Percentiles rank a stretch among this genome's conserved stretches.
phyloP scores from a whole-genome alignment of 2,888 invertebrate species.

The Conops quadrifasciatus region DNA sequence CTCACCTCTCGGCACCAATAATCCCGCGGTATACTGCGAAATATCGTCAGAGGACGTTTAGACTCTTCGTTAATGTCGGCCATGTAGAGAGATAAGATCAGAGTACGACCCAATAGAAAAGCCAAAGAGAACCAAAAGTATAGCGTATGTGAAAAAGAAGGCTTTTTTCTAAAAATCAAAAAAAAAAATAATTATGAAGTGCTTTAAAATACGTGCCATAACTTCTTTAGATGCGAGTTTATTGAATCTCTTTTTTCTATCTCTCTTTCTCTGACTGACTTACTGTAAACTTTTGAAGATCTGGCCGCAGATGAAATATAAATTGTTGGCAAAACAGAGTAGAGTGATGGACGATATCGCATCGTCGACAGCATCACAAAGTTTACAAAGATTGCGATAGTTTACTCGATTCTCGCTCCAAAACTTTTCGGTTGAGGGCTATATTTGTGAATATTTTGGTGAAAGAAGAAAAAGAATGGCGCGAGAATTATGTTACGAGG shows the following conservation, averaged over 20 bases:
- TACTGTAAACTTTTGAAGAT: conserved; percentile 68
- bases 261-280: conserved; percentile 37
- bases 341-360: conserved; percentile 67
- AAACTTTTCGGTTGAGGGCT: conserved; percentile 60
- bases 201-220: too few relatives aligned
- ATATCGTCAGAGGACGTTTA: conserved; percentile 61
- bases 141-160: conserved; percentile 62
- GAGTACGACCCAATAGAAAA: conserved; percentile 68
- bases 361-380: conserved; percentile 67
- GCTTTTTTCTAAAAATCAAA: conserved; percentile 54
- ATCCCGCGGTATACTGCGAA: conserved; percentile 64
- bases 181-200: neutral
- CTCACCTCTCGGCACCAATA: conserved; percentile 66
- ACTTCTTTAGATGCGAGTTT: too few relatives aligned
- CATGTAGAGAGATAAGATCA: conserved; percentile 68
- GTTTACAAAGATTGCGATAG: conserved; percentile 67
- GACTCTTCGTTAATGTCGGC: conserved; percentile 69
- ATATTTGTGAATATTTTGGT: too few relatives aligned
- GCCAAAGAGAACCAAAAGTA: conserved; percentile 70
- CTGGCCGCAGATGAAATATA: conserved; percentile 71
- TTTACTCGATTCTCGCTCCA: conserved; percentile 68
- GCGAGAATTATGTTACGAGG: neutral
- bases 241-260: too few relatives aligned
- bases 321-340: conserved; percentile 68
- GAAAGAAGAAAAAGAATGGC: neutral